A percentile compares a stretch with the other conserved stretches of the same genome.
These are phyloP conservation scores for Epistrophe grossulariae DNA, from an alignment of 2,888 invertebrate species.

Conservation along the genomic window DNA sequence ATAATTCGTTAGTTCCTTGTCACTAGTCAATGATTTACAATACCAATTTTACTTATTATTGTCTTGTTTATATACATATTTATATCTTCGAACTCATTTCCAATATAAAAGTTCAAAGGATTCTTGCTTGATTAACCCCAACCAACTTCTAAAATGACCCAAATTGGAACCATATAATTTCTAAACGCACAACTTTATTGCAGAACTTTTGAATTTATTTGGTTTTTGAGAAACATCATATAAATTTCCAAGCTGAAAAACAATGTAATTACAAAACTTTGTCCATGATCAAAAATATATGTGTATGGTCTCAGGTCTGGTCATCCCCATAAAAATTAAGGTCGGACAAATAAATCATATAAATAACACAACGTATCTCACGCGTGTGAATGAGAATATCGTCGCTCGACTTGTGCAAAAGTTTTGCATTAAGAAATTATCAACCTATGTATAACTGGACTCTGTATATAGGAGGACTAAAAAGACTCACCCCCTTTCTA, in stretches of 20 bases:
- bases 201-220: constrained; percentile 12
- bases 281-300: constrained; percentile 38
- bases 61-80: background rate
- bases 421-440: constrained; percentile 47
- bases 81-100: constrained; percentile 6
- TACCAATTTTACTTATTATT: background rate
- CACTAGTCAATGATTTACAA: constrained; percentile 24
- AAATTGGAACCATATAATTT: constrained; percentile 45
- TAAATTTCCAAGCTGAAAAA: constrained; percentile 10
- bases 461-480: background rate
- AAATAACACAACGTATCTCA: constrained; percentile 70
- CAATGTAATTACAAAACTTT: constrained; percentile 69
- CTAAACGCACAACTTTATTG: constrained; percentile 43
- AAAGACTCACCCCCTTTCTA: constrained; percentile 4
- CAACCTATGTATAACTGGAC: constrained; percentile 29
- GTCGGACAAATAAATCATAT: constrained; percentile 67
- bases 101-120: constrained; percentile 53
- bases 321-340: constrained; percentile 69
- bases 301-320: constrained; percentile 1
- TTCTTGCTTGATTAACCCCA: constrained; percentile 43
- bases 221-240: constrained; percentile 7
- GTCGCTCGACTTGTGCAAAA: constrained; percentile 47
- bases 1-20: background rate
- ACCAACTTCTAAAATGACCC: constrained; percentile 34
- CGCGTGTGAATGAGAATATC: constrained; percentile 60